phyloP scores from a whole-genome alignment of 1,140 invertebrate genomes.

The Drosophila kikkawai region DNA sequence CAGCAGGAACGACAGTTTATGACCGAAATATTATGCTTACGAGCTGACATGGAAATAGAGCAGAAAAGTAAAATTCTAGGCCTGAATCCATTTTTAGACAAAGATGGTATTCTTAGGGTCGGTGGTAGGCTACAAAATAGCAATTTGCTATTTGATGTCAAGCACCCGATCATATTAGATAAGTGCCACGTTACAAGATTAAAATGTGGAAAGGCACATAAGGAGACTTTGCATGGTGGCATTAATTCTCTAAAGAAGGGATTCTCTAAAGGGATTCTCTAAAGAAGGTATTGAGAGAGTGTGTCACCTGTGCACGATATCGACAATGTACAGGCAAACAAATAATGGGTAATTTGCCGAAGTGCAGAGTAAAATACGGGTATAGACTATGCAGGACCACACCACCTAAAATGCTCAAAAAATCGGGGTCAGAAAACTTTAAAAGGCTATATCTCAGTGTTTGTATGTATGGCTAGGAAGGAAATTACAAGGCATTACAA shows the following conservation, averaged over 20 bases:
- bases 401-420: too few relatives aligned
- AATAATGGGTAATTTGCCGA: too few relatives aligned
- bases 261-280: too few relatives aligned
- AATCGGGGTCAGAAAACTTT: background rate
- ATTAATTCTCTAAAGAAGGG: too few relatives aligned
- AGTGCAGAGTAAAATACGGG: too few relatives aligned
- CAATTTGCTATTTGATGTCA: too few relatives aligned
- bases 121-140: background rate
- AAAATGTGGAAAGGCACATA: background rate
- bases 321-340: too few relatives aligned
- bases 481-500: background rate
- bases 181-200: background rate
- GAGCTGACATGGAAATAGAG: background rate
- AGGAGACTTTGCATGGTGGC: background rate
- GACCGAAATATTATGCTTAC: background rate
- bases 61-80: background rate
- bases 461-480: background rate
- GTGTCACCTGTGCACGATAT: too few relatives aligned
- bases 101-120: background rate
- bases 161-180: background rate
- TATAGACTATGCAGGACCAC: too few relatives aligned
- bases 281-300: too few relatives aligned
- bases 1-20: background rate
- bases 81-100: background rate
- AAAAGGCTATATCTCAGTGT: background rate